Evolutionary conservation across 2,888 invertebrate species (phyloP).

Genomic region (Limnephilus lunatus): DNA sequence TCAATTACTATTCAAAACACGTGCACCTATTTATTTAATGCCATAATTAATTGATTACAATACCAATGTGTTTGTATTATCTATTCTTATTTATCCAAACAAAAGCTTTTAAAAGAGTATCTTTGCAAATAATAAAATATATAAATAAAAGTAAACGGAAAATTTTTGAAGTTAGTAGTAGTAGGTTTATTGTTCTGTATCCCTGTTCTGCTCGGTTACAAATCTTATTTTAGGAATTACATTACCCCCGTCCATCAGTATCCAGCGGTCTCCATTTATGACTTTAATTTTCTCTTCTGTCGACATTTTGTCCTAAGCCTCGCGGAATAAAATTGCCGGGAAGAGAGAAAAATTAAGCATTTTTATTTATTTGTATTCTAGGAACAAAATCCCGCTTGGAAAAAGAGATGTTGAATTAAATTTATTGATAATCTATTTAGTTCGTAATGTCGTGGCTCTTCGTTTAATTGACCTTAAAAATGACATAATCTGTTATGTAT

Average conservation of each 20-base stretch:
- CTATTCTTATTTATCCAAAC: too few species aligned
- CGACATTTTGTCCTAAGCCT: neutral
- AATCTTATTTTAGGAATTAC: neutral
- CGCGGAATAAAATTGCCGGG: neutral
- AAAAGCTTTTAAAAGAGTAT: neutral
- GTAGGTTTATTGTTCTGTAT: neutral
- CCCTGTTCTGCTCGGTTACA: neutral
- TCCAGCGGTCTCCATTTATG: neutral
- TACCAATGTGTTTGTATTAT: too few species aligned
- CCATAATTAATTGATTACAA: too few species aligned
- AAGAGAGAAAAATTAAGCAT: neutral
- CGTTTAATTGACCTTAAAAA: neutral
- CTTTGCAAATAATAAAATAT: too few species aligned
- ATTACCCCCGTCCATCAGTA: neutral
- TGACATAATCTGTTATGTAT: too few species aligned
- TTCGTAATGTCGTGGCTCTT: neutral
- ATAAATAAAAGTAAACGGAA: too few species aligned
- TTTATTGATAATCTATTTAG: neutral
- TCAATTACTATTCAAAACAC: too few species aligned
- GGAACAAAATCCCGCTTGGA: neutral
- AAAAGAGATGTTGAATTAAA: neutral
- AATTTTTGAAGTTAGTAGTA: too few species aligned
- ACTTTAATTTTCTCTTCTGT: neutral
- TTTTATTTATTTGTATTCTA: neutral
- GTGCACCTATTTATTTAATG: too few species aligned